phyloP scores from a whole-genome alignment of 2,113 vertebrate genomes.

The Solea solea region DNA sequence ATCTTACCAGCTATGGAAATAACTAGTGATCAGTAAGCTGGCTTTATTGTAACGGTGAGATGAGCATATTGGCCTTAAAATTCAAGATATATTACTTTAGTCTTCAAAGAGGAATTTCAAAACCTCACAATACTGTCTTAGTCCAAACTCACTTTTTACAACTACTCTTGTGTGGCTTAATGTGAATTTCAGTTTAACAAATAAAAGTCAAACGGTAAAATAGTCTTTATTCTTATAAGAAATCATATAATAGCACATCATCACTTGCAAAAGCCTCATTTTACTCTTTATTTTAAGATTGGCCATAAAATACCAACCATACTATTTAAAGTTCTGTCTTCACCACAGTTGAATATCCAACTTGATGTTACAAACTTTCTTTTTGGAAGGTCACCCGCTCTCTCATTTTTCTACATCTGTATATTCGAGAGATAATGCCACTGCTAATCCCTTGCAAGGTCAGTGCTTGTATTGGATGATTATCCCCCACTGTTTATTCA shows the following conservation, averaged over 20 bases:
- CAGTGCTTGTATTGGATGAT: slow-evolving; percentile 74
- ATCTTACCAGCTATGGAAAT: no score
- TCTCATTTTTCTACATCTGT: slow-evolving; percentile 70
- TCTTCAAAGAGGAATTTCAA: no score
- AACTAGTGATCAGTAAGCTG: not conserved
- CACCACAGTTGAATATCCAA: slow-evolving; percentile 11
- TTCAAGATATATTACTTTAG: no score
- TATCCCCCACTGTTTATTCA: slow-evolving; percentile 81
- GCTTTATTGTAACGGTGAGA: not conserved
- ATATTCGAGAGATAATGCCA: slow-evolving; percentile 71
- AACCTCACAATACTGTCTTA: no score
- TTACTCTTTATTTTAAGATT: not conserved
- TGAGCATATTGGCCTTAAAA: no score
- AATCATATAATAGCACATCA: no score
- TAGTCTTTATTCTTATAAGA: no score
- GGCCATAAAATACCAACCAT: not conserved
- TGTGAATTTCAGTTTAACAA: no score
- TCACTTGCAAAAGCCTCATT: not conserved
- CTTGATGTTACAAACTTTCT: slow-evolving; percentile 56
- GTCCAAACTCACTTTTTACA: no score
- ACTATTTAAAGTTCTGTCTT: not conserved
- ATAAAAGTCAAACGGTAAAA: no score
- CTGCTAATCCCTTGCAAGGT: slow-evolving; percentile 78
- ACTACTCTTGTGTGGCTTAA: no score
- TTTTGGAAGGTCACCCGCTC: slow-evolving; percentile 65